Evolutionary conservation across 2,797 vertebrate species (phyloP), one percentile per base, ranked within the genome.

Genomic region (Lindbergichthys nudifrons): DNA sequence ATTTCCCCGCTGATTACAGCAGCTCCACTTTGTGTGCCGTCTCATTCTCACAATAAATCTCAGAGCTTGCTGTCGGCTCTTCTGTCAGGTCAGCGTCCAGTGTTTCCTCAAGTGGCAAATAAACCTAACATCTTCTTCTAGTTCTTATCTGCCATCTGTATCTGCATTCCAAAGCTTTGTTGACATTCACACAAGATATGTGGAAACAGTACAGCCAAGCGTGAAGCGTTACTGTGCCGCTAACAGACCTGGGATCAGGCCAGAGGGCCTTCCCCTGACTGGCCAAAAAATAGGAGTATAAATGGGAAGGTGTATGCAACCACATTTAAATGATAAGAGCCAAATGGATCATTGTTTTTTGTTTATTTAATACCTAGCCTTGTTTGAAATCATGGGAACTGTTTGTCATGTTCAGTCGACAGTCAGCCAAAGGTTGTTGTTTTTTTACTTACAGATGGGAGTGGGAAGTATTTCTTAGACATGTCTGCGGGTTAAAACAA

Each of bases 21-120:
- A 3, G 45, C 30, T 26, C 8, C 1, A 52, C 59, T n/a, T 32
- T 15, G 11, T 42, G 16, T 32, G 54, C 64, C 8, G 39, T 59
- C 14, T 45, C 1, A n/a, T 64, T 68, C 58, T 53, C 64, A 51
- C 41, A 68, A 45, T 59, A 46, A 52, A 63, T 52, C 63, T 41
- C 10, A 7, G 50, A 21, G 42, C 26, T 68, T 73, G 64, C 45
- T 15, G 48, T 54, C 12, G 39, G 15, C 26, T 45, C 26, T 41
- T 18, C 26, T 58, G n/a, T 43, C 41, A 13, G 11, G 14, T 42
- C 19, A 26, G n/a, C 1, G 5, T 36, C 16, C 51, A 19, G 16
- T 41, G 11, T 13, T 59, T 59, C 47, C 23, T 21, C 4, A 1
- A 23, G 3, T 12, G 11, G 13, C 21, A n/a, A 23, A 23, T 21